Conservation (phyloP, 2,888 invertebrate species). For the Rhingia rostrata region DNA sequence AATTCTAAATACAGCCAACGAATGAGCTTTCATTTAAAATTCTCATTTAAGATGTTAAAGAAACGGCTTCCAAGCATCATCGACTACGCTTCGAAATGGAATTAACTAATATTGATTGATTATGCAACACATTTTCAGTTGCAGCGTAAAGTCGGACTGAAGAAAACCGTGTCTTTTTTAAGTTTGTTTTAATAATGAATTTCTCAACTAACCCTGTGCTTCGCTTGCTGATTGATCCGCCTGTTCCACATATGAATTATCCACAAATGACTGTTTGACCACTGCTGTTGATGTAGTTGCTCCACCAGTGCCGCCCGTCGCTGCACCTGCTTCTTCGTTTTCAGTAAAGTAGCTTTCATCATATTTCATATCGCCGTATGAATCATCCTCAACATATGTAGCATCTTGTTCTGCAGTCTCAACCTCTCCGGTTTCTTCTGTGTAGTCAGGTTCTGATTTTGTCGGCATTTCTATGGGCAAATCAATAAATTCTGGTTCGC, state of each 20-base stretch:
- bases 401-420: constrained; percentile 86
- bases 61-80: constrained; percentile 44
- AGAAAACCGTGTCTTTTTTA: constrained; percentile 60
- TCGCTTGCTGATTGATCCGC: constrained; percentile 82
- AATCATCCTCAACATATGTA: constrained; percentile 87
- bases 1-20: constrained; percentile 46
- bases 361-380: constrained; percentile 86
- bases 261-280: constrained; percentile 80
- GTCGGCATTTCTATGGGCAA: constrained; percentile 85
- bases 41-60: constrained; percentile 56
- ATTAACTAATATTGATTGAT: background rate
- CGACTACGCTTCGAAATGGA: background rate
- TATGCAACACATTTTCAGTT: background rate
- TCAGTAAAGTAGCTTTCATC: constrained; percentile 83
- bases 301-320: constrained; percentile 77
- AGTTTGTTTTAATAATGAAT: constrained; percentile 26
- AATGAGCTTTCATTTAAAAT: constrained; percentile 41
- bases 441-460: constrained; percentile 88
- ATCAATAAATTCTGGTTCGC: constrained; percentile 83
- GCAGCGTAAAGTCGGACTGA: background rate
- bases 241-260: constrained; percentile 82
- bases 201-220: constrained; percentile 83
- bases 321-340: constrained; percentile 81
- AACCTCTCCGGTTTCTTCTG: constrained; percentile 86
- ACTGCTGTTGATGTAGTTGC: constrained; percentile 82